A percentile compares a stretch with the other conserved stretches of the same genome.
Evolutionary conservation across 1,140 invertebrate genomes (phyloP).

Genomic region (Phenacoccus solenopsis): DNA sequence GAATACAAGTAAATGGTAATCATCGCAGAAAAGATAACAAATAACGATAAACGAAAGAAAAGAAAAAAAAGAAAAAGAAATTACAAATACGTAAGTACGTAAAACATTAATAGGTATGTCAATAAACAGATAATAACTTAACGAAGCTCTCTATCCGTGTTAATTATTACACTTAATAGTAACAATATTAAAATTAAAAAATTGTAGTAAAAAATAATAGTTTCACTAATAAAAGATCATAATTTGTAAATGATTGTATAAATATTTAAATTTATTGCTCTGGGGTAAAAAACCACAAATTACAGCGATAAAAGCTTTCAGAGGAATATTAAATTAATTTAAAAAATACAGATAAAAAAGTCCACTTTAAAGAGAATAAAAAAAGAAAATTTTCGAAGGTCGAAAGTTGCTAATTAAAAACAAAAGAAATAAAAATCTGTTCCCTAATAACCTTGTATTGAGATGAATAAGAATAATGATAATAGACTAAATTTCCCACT

Average conservation of each 20-base stretch:
- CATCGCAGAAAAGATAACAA: no score
- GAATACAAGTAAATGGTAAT: no score
- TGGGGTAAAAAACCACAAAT: not conserved
- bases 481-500: not conserved
- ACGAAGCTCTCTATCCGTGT: not conserved
- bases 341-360: not conserved
- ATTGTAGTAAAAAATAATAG: not conserved
- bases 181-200: not conserved
- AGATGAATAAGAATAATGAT: not conserved
- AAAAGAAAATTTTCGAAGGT: not conserved
- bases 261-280: not conserved
- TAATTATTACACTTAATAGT: not conserved
- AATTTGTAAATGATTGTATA: not conserved
- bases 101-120: not conserved
- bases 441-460: constrained; percentile 1
- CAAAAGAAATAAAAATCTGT: not conserved
- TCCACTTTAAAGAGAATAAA: not conserved
- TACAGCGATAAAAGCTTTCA: not conserved
- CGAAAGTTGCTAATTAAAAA: not conserved
- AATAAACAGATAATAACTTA: not conserved
- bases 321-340: no score
- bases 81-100: not conserved
- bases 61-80: not conserved
- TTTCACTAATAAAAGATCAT: constrained; percentile 3
- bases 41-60: not conserved